Conservation (phyloP, 2,888 invertebrate genomes). For the Dryobotodes eremita region DNA sequence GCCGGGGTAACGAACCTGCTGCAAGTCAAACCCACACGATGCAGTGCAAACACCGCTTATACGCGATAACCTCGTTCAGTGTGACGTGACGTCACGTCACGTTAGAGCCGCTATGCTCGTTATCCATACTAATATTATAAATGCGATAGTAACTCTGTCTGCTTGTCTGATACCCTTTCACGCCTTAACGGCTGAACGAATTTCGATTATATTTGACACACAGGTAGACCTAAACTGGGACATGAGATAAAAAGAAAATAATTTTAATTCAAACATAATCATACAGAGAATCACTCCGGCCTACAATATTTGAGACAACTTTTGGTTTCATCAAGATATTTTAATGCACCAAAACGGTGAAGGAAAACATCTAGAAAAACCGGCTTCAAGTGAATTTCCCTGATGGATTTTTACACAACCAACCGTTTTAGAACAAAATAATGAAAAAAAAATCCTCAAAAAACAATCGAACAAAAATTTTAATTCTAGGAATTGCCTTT, state of each 20-base stretch:
- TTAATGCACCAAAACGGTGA: neutral
- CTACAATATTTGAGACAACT: neutral
- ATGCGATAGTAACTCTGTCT: neutral
- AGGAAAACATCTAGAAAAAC: neutral
- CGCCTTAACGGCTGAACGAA: neutral
- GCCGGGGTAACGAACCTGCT: slow-evolving; percentile 52
- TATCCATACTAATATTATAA: neutral
- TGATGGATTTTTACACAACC: neutral
- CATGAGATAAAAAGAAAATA: neutral
- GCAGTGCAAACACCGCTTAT: slow-evolving; percentile 42
- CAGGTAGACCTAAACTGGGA: neutral
- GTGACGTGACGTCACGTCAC: slow-evolving; percentile 8
- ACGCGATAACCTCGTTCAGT: slow-evolving; percentile 27
- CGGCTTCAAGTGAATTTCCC: neutral
- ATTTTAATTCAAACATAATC: slow-evolving; percentile 1
- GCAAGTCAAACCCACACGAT: slow-evolving; percentile 39
- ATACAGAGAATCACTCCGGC: neutral
- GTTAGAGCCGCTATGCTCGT: neutral
- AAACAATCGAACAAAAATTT: neutral
- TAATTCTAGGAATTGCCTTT: neutral
- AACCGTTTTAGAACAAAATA: neutral
- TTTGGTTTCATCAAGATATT: neutral
- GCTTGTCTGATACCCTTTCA: neutral
- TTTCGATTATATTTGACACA: neutral
- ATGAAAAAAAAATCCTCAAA: neutral